Conservation (phyloP, 2,888 invertebrate genomes). For the Drosophila gaucha region DNA sequence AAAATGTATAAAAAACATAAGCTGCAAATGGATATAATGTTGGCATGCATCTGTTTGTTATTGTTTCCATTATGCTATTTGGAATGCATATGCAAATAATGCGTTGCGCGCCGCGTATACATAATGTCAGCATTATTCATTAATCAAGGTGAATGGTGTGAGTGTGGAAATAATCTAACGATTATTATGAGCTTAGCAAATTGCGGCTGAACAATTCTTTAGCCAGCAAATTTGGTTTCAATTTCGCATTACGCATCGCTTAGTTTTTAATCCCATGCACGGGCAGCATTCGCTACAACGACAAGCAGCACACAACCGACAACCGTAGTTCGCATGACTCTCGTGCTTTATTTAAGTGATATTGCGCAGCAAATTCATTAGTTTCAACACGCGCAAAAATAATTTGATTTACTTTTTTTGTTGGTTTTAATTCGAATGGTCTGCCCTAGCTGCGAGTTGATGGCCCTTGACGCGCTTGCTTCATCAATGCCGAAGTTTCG, state of each 20-base stretch:
- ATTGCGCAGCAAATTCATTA: slow-evolving; percentile 22
- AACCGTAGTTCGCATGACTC: not conserved
- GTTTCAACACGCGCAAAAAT: slow-evolving; percentile 10
- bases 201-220: slow-evolving; percentile 41
- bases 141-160: slow-evolving; percentile 44
- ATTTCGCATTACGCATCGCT: slow-evolving; percentile 56
- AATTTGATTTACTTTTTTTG: not conserved
- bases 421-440: not conserved
- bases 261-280: slow-evolving; percentile 35
- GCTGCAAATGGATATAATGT: slow-evolving; percentile 37
- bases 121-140: slow-evolving; percentile 59
- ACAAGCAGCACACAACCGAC: not conserved
- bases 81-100: slow-evolving; percentile 36
- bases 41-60: slow-evolving; percentile 3
- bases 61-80: slow-evolving; percentile 30
- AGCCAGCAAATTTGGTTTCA: slow-evolving; percentile 51
- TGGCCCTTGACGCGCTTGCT: not conserved
- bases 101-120: slow-evolving; percentile 45
- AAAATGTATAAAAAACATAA: slow-evolving; percentile 12
- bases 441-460: not conserved
- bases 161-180: slow-evolving; percentile 7
- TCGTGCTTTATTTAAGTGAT: slow-evolving; percentile 5
- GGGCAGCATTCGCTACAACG: not conserved
- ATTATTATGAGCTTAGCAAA: slow-evolving; percentile 41
- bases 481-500: not conserved